These are phyloP conservation scores for Phallusia fumigata DNA, from an alignment of 23 tunicate genomes.

Conservation along the genomic window DNA sequence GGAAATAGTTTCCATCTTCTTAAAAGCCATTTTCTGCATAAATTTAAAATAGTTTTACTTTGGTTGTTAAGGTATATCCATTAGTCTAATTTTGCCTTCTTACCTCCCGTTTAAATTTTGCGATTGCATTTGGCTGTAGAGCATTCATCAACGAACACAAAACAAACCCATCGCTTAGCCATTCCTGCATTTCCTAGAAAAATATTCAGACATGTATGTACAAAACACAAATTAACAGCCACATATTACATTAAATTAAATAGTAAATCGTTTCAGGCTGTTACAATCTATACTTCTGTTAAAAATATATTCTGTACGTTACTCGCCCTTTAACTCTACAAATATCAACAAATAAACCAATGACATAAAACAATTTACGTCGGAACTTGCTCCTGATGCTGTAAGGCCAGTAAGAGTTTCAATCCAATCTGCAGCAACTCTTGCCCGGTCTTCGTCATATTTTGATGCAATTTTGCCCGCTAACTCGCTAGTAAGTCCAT, in stretches of 20 bases:
- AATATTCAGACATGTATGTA: too few species aligned
- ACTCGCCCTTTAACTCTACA: too few species aligned
- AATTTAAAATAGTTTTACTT: background rate
- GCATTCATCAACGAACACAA: slow-evolving; percentile 61
- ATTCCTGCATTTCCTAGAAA: slow-evolving; percentile 57
- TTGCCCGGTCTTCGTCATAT: slow-evolving; percentile 78
- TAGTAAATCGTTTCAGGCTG: too few species aligned
- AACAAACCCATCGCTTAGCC: slow-evolving; percentile 68
- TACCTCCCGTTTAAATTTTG: background rate
- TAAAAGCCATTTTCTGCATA: slow-evolving; percentile 12
- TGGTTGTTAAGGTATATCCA: too few species aligned
- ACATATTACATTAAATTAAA: too few species aligned
- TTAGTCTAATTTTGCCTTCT: background rate
- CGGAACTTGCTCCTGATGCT: background rate
- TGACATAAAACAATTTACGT: background rate
- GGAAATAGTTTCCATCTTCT: slow-evolving; percentile 79
- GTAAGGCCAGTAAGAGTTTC: background rate
- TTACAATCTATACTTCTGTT: too few species aligned
- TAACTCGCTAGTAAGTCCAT: slow-evolving; percentile 72
- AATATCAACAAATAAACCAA: background rate
- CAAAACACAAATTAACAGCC: too few species aligned
- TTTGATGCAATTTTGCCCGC: slow-evolving; percentile 66
- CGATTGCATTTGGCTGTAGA: slow-evolving; percentile 24
- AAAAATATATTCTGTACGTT: too few species aligned
- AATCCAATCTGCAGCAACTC: slow-evolving; percentile 71